These are phyloP conservation scores for Hipposideros armiger DNA, from an alignment of 2,113 vertebrate genomes.

Conservation along the genomic window DNA sequence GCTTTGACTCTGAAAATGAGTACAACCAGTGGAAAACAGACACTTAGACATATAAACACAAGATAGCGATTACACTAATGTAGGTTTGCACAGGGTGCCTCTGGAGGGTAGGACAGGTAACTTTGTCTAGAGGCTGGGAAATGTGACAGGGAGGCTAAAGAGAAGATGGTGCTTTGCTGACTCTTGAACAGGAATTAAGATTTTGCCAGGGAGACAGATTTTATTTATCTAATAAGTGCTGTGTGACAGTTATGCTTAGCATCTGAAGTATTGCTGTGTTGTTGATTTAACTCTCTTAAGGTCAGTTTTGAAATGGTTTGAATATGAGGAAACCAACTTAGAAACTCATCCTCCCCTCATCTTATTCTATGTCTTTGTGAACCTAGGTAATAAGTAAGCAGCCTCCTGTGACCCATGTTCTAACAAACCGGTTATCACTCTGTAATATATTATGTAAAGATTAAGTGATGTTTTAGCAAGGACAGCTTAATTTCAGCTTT, in stretches of 20 bases:
- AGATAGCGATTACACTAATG: neutral
- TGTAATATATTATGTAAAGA: neutral
- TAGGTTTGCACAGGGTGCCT: neutral
- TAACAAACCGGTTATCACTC: neutral
- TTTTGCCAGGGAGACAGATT: neutral
- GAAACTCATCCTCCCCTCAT: neutral
- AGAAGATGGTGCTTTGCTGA: neutral
- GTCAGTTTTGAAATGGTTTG: neutral
- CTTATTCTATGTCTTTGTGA: neutral
- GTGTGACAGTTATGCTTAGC: neutral
- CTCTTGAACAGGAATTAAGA: neutral
- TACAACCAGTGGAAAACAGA: neutral
- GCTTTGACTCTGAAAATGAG: neutral
- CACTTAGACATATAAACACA: neutral
- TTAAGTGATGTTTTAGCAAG: neutral
- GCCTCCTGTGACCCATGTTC: neutral
- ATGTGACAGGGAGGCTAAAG: neutral
- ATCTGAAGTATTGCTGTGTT: neutral
- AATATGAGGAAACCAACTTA: neutral
- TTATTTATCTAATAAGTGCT: neutral
- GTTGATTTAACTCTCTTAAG: neutral
- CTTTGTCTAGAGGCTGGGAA: neutral
- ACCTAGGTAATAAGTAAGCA: neutral
- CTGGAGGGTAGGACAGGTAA: neutral
- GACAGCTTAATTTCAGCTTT: slow-evolving; percentile 1